Evolutionary conservation across 2,888 invertebrate genomes (phyloP), one percentile per base, ranked within the genome.

Genomic region (Tortrix viridana): DNA sequence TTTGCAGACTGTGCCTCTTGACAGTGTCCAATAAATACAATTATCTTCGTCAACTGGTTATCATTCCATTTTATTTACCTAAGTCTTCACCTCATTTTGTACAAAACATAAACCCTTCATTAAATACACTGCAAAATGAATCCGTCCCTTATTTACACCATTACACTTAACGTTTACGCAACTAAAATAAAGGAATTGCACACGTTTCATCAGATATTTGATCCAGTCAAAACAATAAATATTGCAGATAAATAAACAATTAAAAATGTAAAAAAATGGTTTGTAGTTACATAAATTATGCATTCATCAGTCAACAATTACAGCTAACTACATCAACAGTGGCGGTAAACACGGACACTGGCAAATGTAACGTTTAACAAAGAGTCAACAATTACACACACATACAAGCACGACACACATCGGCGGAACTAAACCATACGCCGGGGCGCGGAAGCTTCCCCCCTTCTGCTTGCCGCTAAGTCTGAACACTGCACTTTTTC

Each of bases 201-300:
- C 86, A 79, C 70, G 74, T 83, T 80, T 82, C 86, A 87, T 89
- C 88, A 89, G 81, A 81, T 81, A 74, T 88, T 89, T 90, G 91
- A 91, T 90, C 90, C 90, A 89, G 89, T 90, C 90, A 90, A 90
- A 89, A 84, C 75, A 71, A 74, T 77, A 76, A 77, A 71, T 72
- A 77, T 76, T 75, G 71, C 71, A 70, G 69, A 68, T 73, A 73
- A 75, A 79, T 76, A 76, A 80, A 79, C 72, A 82, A 80, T 76
- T 75, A 76, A 76, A 77, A 74, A 75, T 75, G 79, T 79, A 77
- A 82, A 84, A 81, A 79, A 82, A 75, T 72, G 77, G 79, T 76
- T 77, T 78, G 80, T 76, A 74, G 82, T 81, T 76, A 79, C 75
- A 86, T 85, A 86, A 86, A 86, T 86, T 82, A 88, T 83, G 82